These are phyloP conservation scores for Alouatta palliata DNA, from an alignment of 2,113 vertebrate species.

Conservation along the genomic window DNA sequence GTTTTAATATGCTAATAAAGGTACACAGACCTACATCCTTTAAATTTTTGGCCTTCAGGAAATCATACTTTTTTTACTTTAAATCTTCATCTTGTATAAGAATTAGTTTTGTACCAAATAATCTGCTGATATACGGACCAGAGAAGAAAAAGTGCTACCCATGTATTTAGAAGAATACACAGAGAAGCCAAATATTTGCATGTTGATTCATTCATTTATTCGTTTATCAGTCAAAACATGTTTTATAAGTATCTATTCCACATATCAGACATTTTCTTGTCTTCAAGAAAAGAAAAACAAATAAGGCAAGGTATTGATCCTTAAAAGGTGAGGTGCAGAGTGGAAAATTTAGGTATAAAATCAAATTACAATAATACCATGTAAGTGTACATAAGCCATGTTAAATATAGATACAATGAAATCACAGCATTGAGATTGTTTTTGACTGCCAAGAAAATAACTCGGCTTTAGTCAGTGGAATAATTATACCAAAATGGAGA, in stretches of 20 bases:
- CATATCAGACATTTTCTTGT: background rate
- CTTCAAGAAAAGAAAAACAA: background rate
- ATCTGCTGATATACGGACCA: background rate
- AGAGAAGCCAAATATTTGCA: background rate
- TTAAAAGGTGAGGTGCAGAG: background rate
- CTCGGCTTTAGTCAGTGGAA: background rate
- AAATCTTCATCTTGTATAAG: background rate
- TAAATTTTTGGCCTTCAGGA: background rate
- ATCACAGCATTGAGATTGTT: background rate
- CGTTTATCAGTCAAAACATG: background rate
- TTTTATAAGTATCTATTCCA: background rate
- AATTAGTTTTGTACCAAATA: background rate
- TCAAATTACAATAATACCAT: background rate
- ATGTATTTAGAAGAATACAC: background rate
- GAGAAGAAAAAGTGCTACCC: background rate
- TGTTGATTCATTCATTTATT: background rate
- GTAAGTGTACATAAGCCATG: background rate
- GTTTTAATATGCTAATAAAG: background rate
- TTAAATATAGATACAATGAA: background rate
- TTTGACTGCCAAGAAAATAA: background rate
- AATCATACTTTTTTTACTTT: background rate
- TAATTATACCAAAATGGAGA: background rate
- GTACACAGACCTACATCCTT: background rate
- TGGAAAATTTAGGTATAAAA: background rate
- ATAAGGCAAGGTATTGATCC: background rate